A percentile compares a stretch with the other conserved stretches of the same genome.
phyloP scores from a whole-genome alignment of 2,797 vertebrate species.

The Nyctibius grandis region DNA sequence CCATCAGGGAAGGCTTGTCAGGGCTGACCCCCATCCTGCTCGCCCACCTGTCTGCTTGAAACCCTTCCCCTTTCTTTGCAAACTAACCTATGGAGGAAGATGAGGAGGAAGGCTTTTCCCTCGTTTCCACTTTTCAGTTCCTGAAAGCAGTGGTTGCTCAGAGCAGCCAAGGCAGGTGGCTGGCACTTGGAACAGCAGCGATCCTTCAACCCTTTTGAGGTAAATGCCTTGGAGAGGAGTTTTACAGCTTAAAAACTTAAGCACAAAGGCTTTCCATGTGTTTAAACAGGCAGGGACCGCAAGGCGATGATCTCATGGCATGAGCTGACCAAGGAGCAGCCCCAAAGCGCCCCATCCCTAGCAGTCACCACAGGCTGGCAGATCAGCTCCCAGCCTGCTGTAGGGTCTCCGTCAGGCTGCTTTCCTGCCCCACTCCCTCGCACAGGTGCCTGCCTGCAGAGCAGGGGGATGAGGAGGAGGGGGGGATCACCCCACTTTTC shows the following conservation, averaged over 20 bases:
- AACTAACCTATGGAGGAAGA: neutral
- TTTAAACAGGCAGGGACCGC: neutral
- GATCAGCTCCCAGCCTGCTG: neutral
- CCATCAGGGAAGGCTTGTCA: neutral
- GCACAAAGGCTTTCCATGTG: neutral
- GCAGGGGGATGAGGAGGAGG: neutral
- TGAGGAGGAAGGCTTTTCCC: neutral
- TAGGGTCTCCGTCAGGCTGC: neutral
- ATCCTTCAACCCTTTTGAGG: neutral
- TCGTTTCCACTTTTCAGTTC: neutral
- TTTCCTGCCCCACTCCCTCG: neutral
- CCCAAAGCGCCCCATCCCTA: neutral
- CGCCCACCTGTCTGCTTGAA: neutral
- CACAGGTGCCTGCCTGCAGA: neutral
- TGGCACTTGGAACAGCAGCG: neutral
- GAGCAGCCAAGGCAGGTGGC: accelerated
- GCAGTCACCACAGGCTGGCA: neutral
- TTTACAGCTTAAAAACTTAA: neutral
- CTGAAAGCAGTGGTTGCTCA: neutral
- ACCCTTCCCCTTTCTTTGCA: neutral
- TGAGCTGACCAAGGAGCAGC: neutral
- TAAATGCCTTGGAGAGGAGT: neutral
- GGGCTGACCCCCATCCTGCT: neutral
- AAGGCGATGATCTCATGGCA: neutral
- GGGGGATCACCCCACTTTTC: neutral